A percentile compares a stretch with the other conserved stretches of the same genome.
phyloP scores from a whole-genome alignment of 2,797 vertebrate species.

The Danio kyathit region DNA sequence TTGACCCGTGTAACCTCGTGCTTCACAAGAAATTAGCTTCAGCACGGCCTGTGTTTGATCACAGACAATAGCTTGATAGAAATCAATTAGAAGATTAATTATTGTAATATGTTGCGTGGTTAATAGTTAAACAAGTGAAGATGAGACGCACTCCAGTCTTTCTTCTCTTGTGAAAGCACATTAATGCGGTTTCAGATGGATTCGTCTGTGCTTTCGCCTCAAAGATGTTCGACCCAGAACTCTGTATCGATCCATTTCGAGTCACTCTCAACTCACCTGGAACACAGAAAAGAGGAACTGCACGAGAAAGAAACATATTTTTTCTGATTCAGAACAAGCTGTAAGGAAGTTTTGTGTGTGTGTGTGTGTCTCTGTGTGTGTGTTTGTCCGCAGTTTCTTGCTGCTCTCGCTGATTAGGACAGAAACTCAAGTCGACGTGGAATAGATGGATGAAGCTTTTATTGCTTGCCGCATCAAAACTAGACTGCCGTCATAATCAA shows the following conservation, averaged over 20 bases:
- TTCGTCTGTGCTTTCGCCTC: conserved; percentile 38
- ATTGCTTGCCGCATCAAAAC: not conserved
- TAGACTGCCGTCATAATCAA: not conserved
- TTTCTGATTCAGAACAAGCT: not conserved
- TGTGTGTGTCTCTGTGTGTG: too few relatives aligned
- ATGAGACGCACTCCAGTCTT: conserved; percentile 3
- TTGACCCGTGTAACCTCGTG: conserved; percentile 72
- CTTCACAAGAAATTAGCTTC: conserved; percentile 64
- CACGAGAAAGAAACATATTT: not conserved
- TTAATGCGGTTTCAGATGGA: conserved; percentile 33
- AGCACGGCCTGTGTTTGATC: conserved; percentile 53
- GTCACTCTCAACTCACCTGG: conserved; percentile 4
- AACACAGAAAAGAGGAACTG: not conserved
- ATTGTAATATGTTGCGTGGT: conserved; percentile 59
- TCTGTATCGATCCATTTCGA: conserved; percentile 39
- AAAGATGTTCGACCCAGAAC: conserved; percentile 40
- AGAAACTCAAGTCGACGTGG: not conserved
- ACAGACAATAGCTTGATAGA: conserved; percentile 53
- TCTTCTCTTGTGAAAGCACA: conserved; percentile 1
- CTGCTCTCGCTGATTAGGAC: not conserved
- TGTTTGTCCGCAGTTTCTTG: not conserved
- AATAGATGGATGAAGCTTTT: not conserved
- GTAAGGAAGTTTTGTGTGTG: too few relatives aligned
- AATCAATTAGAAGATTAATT: conserved; percentile 64
- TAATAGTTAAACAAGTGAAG: conserved; percentile 48